Evolutionary conservation across 1,140 invertebrate species (phyloP).

Genomic region (Grapholita molesta): DNA sequence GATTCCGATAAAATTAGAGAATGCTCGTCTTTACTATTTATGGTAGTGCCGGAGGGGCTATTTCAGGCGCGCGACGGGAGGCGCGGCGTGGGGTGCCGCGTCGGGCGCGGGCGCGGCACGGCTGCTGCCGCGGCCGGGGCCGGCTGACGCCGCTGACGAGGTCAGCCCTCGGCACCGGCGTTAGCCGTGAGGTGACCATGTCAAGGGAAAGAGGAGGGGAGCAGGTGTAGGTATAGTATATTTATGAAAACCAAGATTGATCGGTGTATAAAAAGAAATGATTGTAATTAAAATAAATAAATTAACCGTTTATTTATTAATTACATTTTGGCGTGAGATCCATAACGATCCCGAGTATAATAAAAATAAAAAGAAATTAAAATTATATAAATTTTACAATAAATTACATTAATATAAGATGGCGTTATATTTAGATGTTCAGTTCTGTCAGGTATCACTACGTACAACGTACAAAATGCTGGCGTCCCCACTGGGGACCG

Average conservation of each 20-base stretch:
- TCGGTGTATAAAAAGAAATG: conserved; percentile 75
- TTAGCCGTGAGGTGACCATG: background rate
- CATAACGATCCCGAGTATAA: conserved; percentile 75
- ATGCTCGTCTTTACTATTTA: conserved; percentile 73
- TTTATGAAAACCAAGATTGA: conserved; percentile 65
- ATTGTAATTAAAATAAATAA: conserved; percentile 78
- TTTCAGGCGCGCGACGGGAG: conserved; percentile 32
- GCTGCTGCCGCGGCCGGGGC: background rate
- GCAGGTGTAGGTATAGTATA: conserved; percentile 35
- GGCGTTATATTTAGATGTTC: conserved; percentile 75
- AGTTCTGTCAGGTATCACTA: conserved; percentile 76
- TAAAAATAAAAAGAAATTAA: conserved; percentile 77
- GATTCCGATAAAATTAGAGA: conserved; percentile 66
- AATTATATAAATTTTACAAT: conserved; percentile 78
- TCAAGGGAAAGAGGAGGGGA: conserved; percentile 26
- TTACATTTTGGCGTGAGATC: conserved; percentile 75
- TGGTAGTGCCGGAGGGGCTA: conserved; percentile 61
- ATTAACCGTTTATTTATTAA: conserved; percentile 78
- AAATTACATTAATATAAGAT: conserved; percentile 75
- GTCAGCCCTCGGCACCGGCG: background rate
- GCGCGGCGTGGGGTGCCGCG: background rate
- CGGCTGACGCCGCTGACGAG: conserved; percentile 21
- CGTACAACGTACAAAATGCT: conserved; percentile 74
- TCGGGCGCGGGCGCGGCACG: background rate
- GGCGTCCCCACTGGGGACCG: conserved; percentile 53